These are phyloP conservation scores for Xenentodon cancila DNA, from an alignment of 2,797 vertebrate genomes.

Conservation along the genomic window DNA sequence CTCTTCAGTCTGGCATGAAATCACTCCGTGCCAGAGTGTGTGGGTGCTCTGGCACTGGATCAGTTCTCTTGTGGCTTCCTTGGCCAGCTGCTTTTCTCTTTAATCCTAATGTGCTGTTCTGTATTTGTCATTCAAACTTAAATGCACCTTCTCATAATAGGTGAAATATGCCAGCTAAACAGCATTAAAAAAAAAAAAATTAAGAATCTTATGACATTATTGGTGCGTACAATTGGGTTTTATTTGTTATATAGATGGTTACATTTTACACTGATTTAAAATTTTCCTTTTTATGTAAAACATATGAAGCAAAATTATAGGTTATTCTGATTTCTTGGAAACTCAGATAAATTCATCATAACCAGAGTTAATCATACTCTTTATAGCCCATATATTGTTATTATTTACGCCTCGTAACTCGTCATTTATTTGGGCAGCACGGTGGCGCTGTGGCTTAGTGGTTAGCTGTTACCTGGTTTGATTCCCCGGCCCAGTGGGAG, in stretches of 20 bases:
- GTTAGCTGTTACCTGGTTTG: too few species aligned
- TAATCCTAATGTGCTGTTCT: slow-evolving; percentile 56
- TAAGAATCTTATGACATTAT: slow-evolving; percentile 10
- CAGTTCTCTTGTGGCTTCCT: slow-evolving; percentile 58
- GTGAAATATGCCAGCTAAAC: slow-evolving; percentile 14
- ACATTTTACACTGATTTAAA: slow-evolving; percentile 1
- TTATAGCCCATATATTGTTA: too few species aligned
- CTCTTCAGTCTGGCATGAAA: slow-evolving; percentile 50
- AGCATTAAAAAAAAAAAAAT: slow-evolving; percentile 18
- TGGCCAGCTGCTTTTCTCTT: slow-evolving; percentile 69
- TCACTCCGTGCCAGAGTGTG: slow-evolving; percentile 52
- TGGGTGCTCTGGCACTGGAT: slow-evolving; percentile 65
- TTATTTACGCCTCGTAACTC: too few species aligned
- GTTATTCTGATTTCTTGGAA: too few species aligned
- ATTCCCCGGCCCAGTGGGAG: too few species aligned
- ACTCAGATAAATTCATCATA: too few species aligned
- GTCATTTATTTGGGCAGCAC: too few species aligned
- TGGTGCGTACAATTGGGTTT: slow-evolving; percentile 14
- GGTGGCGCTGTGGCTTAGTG: too few species aligned
- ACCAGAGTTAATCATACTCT: too few species aligned
- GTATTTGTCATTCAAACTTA: slow-evolving; percentile 51
- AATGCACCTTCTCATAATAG: slow-evolving; percentile 39
- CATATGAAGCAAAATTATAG: too few species aligned
- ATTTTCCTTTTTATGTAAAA: background rate
- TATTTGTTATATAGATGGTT: background rate